Evolutionary conservation across 2,888 invertebrate species (phyloP).

Genomic region (Eupelmus urozonus): DNA sequence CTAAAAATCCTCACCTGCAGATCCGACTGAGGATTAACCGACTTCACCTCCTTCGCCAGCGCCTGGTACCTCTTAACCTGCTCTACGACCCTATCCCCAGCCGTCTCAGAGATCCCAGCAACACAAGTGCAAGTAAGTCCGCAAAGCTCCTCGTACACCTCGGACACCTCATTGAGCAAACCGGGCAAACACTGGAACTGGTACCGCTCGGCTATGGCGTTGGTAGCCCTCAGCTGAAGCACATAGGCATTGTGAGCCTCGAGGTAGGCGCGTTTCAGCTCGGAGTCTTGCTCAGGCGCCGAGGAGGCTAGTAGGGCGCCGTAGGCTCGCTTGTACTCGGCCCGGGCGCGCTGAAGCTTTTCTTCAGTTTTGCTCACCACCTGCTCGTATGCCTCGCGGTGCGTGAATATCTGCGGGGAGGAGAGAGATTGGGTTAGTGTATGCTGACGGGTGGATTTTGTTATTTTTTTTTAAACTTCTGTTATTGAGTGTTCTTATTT

Average conservation of each 20-base stretch:
- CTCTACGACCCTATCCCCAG: slow-evolving; percentile 92
- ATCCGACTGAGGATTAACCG: slow-evolving; percentile 86
- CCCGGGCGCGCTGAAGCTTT: slow-evolving; percentile 88
- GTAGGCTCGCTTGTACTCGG: slow-evolving; percentile 92
- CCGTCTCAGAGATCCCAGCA: slow-evolving; percentile 90
- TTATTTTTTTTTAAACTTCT: background rate
- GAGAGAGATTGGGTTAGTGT: background rate
- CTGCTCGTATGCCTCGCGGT: slow-evolving; percentile 93
- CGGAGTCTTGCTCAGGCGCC: slow-evolving; percentile 78
- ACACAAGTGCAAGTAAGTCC: slow-evolving; percentile 74
- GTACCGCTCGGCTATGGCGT: slow-evolving; percentile 94
- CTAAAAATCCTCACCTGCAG: slow-evolving; percentile 79
- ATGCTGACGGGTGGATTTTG: background rate
- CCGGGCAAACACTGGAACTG: slow-evolving; percentile 91
- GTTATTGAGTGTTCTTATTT: background rate
- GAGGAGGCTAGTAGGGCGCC: slow-evolving; percentile 86
- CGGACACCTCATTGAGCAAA: slow-evolving; percentile 93
- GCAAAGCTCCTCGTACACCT: slow-evolving; percentile 93
- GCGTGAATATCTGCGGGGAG: slow-evolving; percentile 84
- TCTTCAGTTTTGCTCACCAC: slow-evolving; percentile 91
- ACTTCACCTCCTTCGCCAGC: slow-evolving; percentile 87
- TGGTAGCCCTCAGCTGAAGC: slow-evolving; percentile 93
- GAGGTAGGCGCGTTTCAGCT: slow-evolving; percentile 86
- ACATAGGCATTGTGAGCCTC: slow-evolving; percentile 96
- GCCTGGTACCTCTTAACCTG: slow-evolving; percentile 91